A percentile compares a stretch with the other conserved stretches of the same genome.
Evolutionary conservation across 1,140 invertebrate species (phyloP).

Genomic region (Leguminivora glycinivorella): DNA sequence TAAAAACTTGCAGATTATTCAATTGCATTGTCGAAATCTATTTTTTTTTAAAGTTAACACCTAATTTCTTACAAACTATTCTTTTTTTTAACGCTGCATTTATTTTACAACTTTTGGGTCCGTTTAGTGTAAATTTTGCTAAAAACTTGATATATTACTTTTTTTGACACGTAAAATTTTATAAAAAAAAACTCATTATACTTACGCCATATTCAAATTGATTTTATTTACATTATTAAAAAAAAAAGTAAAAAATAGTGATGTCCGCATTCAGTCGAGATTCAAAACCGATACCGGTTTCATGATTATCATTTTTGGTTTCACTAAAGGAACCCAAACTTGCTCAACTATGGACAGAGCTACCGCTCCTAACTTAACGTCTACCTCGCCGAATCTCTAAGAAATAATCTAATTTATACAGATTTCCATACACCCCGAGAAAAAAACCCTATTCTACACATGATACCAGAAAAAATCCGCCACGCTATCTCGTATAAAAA

Average conservation of each 20-base stretch:
- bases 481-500: constrained; percentile 53
- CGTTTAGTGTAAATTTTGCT: constrained; percentile 60
- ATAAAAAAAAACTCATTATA: constrained; percentile 43
- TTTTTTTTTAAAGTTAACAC: constrained; percentile 53
- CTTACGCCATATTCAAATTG: constrained; percentile 44
- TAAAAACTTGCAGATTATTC: constrained; percentile 47
- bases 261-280: constrained; percentile 55
- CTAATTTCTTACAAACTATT: constrained; percentile 60
- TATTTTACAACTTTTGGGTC: constrained; percentile 64
- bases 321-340: constrained; percentile 65
- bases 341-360: constrained; percentile 56
- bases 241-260: constrained; percentile 36
- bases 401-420: constrained; percentile 74
- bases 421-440: constrained; percentile 70
- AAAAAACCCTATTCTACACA: constrained; percentile 60
- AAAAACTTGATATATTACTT: constrained; percentile 43
- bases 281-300: constrained; percentile 47
- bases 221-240: constrained; percentile 60
- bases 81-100: constrained; percentile 56
- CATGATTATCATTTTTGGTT: constrained; percentile 32
- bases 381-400: constrained; percentile 66
- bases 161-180: constrained; percentile 33
- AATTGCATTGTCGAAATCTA: constrained; percentile 48
- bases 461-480: constrained; percentile 52
- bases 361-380: constrained; percentile 53